Conservation (phyloP, 1,140 invertebrate genomes). For the Drosophila tsacasi region DNA sequence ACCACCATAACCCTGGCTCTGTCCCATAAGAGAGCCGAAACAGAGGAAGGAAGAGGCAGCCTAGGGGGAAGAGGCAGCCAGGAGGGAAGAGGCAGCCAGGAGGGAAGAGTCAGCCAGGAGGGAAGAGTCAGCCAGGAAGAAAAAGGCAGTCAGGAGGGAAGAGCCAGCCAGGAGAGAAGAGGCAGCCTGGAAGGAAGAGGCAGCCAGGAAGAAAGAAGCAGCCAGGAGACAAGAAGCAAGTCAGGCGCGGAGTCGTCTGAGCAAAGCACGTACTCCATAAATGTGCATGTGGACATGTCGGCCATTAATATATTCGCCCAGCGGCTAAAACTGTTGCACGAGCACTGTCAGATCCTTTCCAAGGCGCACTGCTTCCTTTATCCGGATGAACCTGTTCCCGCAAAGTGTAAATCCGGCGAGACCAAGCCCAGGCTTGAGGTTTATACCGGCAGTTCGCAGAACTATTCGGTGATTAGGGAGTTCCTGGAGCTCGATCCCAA, state of each 20-base stretch:
- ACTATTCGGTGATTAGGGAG: slow-evolving; percentile 47
- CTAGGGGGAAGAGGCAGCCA: background rate
- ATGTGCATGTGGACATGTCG: slow-evolving; percentile 71
- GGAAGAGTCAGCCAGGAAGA: background rate
- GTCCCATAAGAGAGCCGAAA: slow-evolving; percentile 45
- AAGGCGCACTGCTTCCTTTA: slow-evolving; percentile 37
- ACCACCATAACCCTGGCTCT: slow-evolving; percentile 86
- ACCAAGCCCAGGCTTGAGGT: slow-evolving; percentile 39
- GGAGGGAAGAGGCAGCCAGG: background rate
- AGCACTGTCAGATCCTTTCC: slow-evolving; percentile 54
- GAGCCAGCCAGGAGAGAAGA: background rate
- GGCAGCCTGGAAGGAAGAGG: background rate
- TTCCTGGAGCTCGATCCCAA: slow-evolving; percentile 68
- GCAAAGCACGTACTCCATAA: slow-evolving; percentile 50
- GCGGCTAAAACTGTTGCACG: slow-evolving; percentile 57
- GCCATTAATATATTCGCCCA: slow-evolving; percentile 43
- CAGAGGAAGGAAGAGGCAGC: background rate
- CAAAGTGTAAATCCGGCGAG: background rate
- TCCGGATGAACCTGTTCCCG: background rate
- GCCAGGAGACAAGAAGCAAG: background rate
- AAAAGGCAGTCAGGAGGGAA: background rate
- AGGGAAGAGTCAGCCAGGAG: background rate
- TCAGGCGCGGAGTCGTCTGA: background rate
- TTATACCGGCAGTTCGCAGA: slow-evolving; percentile 58
- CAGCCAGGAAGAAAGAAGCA: background rate